phyloP scores from a whole-genome alignment of 2,797 vertebrate genomes.

The Thripadectes ignobilis region DNA sequence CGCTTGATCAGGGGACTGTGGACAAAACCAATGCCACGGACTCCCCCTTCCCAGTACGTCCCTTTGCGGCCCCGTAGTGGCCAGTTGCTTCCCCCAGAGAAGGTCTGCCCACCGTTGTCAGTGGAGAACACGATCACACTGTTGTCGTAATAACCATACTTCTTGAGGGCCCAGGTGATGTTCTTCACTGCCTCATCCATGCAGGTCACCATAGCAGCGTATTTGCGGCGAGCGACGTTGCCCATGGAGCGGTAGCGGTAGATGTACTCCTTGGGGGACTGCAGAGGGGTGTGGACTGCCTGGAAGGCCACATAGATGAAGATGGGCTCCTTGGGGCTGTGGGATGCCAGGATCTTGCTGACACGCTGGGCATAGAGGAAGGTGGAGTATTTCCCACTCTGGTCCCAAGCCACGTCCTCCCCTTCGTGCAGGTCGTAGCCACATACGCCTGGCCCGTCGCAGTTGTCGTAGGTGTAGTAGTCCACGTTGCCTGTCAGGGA shows the following conservation, averaged over 20 bases:
- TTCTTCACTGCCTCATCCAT: slow-evolving; percentile 95
- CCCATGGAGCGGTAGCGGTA: slow-evolving; percentile 89
- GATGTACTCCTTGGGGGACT: slow-evolving; percentile 92
- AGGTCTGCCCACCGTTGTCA: slow-evolving; percentile 94
- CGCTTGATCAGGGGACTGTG: slow-evolving; percentile 92
- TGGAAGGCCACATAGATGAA: slow-evolving; percentile 97
- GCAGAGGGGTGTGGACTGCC: slow-evolving; percentile 94
- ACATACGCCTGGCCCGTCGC: slow-evolving; percentile 89
- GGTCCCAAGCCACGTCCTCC: slow-evolving; percentile 90
- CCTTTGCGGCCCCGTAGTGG: slow-evolving; percentile 95
- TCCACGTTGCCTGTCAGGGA: slow-evolving; percentile 95
- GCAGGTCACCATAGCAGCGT: slow-evolving; percentile 93
- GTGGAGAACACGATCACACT: slow-evolving; percentile 94
- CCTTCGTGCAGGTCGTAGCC: slow-evolving; percentile 95
- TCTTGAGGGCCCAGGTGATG: slow-evolving; percentile 93
- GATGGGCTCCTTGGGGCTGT: slow-evolving; percentile 84
- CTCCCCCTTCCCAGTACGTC: slow-evolving; percentile 96
- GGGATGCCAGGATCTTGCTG: slow-evolving; percentile 89
- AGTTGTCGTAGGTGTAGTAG: slow-evolving; percentile 95
- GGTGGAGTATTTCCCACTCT: slow-evolving; percentile 93
- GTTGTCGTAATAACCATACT: slow-evolving; percentile 94
- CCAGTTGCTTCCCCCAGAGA: slow-evolving; percentile 97
- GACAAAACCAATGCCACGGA: slow-evolving; percentile 93
- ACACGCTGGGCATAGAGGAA: slow-evolving; percentile 90
- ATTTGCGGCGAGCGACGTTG: slow-evolving; percentile 91